phyloP scores from a whole-genome alignment of 2,113 vertebrate species.

The Sorex fumeus region DNA sequence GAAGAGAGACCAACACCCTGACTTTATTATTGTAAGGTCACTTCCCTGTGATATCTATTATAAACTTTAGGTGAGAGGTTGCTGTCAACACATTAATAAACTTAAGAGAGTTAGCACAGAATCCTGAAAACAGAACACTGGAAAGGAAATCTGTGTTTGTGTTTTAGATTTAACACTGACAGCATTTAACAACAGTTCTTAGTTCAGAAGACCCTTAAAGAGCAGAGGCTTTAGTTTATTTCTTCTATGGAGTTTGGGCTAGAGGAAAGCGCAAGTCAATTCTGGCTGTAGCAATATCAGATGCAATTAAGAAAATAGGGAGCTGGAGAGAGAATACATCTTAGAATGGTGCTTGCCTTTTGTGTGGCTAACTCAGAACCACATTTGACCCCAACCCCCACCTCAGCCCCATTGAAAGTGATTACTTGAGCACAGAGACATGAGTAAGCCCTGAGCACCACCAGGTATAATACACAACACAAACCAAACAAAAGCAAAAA shows the following conservation, averaged over 20 bases:
- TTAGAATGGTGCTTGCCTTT: background rate
- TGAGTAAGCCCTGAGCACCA: too few relatives aligned
- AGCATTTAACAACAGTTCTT: background rate
- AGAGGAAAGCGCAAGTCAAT: background rate
- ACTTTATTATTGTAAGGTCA: conserved; percentile 72
- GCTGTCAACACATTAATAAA: conserved; percentile 73
- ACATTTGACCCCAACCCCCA: too few relatives aligned
- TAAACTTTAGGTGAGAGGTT: conserved; percentile 73
- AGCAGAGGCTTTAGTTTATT: background rate
- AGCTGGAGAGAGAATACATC: background rate
- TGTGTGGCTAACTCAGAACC: too few relatives aligned
- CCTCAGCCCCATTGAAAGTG: background rate
- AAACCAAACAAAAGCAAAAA: background rate
- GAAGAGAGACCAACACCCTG: conserved; percentile 59
- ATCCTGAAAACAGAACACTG: conserved; percentile 32
- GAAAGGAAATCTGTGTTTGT: conserved; percentile 19
- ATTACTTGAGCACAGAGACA: too few relatives aligned
- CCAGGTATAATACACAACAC: background rate
- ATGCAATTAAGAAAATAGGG: background rate
- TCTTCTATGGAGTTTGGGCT: background rate
- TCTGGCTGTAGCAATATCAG: background rate
- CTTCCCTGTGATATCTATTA: conserved; percentile 61
- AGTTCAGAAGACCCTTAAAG: too few relatives aligned
- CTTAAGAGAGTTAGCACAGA: conserved; percentile 1
- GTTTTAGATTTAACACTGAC: conserved; percentile 20